Evolutionary conservation across 2,888 invertebrate genomes (phyloP).

Genomic region (Oxytorus armatus): DNA sequence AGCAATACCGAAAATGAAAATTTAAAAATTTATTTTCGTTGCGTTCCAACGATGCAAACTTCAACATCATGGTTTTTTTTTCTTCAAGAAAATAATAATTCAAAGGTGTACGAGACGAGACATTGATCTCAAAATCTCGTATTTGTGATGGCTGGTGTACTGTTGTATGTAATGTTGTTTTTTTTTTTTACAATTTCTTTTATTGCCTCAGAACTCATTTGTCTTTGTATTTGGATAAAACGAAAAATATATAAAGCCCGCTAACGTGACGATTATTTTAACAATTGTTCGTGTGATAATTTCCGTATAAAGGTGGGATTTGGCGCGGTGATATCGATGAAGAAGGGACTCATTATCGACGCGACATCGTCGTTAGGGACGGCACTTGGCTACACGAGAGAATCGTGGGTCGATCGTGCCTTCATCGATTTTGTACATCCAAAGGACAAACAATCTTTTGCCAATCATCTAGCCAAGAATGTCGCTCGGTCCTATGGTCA

Average conservation of each 20-base stretch:
- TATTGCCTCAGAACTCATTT: conserved; percentile 62
- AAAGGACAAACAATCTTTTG: conserved; percentile 90
- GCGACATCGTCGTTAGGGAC: conserved; percentile 89
- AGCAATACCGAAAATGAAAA: too few relatives aligned
- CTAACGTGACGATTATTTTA: conserved; percentile 3
- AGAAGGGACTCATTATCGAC: conserved; percentile 92
- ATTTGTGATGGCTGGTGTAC: conserved; percentile 4
- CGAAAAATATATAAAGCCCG: not conserved
- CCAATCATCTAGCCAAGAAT: conserved; percentile 90
- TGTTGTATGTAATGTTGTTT: not conserved
- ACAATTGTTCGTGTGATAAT: conserved; percentile 36
- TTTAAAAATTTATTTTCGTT: too few relatives aligned
- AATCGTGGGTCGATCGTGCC: conserved; percentile 94
- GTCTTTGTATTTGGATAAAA: conserved; percentile 42
- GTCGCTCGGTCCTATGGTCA: conserved; percentile 87
- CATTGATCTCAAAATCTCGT: conserved; percentile 4
- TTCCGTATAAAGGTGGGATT: conserved; percentile 89
- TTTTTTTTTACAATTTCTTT: conserved; percentile 1
- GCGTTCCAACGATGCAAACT: too few relatives aligned
- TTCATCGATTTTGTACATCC: conserved; percentile 95
- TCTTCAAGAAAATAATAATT: conserved; percentile 20
- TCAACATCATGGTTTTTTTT: too few relatives aligned
- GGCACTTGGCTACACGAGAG: conserved; percentile 91
- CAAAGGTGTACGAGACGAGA: not conserved
- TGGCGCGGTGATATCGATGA: conserved; percentile 92